phyloP scores from a whole-genome alignment of 2,113 vertebrate genomes.

The Tympanuchus pallidicinctus region DNA sequence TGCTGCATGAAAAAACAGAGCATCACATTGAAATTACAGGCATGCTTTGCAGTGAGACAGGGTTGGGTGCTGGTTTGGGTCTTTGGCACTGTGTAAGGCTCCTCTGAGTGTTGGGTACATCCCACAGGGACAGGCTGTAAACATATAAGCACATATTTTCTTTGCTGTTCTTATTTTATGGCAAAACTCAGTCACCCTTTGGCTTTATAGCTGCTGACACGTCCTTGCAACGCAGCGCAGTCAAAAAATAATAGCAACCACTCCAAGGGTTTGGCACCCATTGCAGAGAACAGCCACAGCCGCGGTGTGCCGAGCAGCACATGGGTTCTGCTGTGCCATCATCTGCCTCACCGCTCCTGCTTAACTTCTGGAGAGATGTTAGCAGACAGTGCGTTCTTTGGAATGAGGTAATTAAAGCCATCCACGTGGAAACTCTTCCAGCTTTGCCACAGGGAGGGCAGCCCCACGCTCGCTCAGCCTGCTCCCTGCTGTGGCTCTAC shows the following conservation, averaged over 20 bases:
- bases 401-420: neutral
- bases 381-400: neutral
- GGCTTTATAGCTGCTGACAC: neutral
- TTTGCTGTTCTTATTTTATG: neutral
- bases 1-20: rapidly evolving
- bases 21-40: neutral
- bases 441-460: neutral
- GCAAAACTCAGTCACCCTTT: neutral
- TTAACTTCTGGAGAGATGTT: neutral
- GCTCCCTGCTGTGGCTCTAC: neutral
- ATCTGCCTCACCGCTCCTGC: neutral
- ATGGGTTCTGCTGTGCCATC: neutral
- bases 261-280: neutral
- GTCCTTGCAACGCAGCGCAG: neutral
- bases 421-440: neutral
- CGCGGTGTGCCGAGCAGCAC: neutral
- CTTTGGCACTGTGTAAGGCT: neutral
- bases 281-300: neutral
- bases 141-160: neutral
- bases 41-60: rapidly evolving
- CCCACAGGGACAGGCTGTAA: neutral
- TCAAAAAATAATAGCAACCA: conserved; percentile 15
- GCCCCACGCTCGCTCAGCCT: neutral
- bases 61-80: neutral
- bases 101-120: rapidly evolving